Conservation (phyloP, 2,797 vertebrate species). For the Syngnathus rostellatus region DNA sequence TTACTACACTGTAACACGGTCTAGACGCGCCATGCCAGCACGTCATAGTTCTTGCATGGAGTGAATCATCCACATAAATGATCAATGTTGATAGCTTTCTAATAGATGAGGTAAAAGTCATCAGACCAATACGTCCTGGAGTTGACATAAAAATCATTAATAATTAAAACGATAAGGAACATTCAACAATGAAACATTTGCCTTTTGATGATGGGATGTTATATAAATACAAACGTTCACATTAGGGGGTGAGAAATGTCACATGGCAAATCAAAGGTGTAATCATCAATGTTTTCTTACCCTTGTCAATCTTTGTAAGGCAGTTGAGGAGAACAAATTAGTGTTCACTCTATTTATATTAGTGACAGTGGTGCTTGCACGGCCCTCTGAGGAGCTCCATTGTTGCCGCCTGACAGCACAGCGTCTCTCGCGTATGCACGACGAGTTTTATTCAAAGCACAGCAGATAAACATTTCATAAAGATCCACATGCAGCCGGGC, state of each 20-base stretch:
- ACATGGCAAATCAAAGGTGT: neutral
- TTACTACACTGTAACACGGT: constrained; percentile 56
- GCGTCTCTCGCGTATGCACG: constrained; percentile 58
- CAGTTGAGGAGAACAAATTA: constrained; percentile 62
- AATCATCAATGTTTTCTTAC: neutral
- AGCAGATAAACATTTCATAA: constrained; percentile 78
- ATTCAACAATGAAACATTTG: constrained; percentile 5
- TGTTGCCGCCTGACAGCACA: constrained; percentile 74
- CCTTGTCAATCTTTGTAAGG: constrained; percentile 29
- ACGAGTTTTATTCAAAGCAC: constrained; percentile 78
- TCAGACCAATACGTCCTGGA: constrained; percentile 16
- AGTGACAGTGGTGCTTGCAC: constrained; percentile 69
- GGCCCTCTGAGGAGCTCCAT: constrained; percentile 70
- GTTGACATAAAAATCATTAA: constrained; percentile 13
- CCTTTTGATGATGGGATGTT: neutral
- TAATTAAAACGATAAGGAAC: constrained; percentile 26
- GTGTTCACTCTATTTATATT: constrained; percentile 78
- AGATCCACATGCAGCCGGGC: constrained; percentile 68
- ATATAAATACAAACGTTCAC: neutral
- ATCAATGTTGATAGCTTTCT: constrained; percentile 49
- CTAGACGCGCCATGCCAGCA: constrained; percentile 27
- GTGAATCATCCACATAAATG: constrained; percentile 38
- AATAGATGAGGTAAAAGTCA: constrained; percentile 31
- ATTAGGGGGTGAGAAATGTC: neutral
- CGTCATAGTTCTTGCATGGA: constrained; percentile 35